A percentile compares a stretch with the other conserved stretches of the same genome.
Conservation (phyloP, 2,113 vertebrate species). For the Nerophis ophidion region DNA sequence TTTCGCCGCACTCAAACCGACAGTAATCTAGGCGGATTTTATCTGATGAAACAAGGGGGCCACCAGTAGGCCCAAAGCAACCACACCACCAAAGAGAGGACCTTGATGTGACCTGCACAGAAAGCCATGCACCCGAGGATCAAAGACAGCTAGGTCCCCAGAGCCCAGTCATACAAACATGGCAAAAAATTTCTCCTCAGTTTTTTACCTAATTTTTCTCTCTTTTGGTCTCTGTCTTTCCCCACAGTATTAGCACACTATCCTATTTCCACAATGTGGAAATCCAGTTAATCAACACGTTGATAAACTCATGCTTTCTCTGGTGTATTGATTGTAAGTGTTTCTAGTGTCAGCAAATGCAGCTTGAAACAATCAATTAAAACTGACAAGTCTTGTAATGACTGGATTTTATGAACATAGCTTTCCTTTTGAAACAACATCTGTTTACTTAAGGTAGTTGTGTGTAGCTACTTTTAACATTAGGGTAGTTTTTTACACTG, state of each 20-base stretch:
- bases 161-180: too few relatives aligned
- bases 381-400: conserved; percentile 20
- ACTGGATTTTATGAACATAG: conserved; percentile 21
- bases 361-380: conserved; percentile 34
- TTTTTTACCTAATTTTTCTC: neutral
- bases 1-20: too few relatives aligned
- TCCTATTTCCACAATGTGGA: conserved; percentile 41
- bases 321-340: conserved; percentile 34
- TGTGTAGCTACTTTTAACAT: conserved; percentile 9
- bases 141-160: too few relatives aligned
- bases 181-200: too few relatives aligned
- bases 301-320: conserved; percentile 42
- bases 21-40: too few relatives aligned
- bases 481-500: too few relatives aligned
- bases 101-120: too few relatives aligned
- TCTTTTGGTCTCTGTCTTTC: neutral
- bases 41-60: too few relatives aligned
- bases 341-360: conserved; percentile 31
- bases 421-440: conserved; percentile 20
- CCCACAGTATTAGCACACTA: conserved; percentile 24
- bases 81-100: too few relatives aligned
- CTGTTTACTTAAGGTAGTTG: conserved; percentile 21
- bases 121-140: too few relatives aligned
- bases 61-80: too few relatives aligned
- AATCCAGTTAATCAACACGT: conserved; percentile 48